Base-by-base conservation (phyloP, 2,888 invertebrate genomes). In the Belgica antarctica region DNA sequence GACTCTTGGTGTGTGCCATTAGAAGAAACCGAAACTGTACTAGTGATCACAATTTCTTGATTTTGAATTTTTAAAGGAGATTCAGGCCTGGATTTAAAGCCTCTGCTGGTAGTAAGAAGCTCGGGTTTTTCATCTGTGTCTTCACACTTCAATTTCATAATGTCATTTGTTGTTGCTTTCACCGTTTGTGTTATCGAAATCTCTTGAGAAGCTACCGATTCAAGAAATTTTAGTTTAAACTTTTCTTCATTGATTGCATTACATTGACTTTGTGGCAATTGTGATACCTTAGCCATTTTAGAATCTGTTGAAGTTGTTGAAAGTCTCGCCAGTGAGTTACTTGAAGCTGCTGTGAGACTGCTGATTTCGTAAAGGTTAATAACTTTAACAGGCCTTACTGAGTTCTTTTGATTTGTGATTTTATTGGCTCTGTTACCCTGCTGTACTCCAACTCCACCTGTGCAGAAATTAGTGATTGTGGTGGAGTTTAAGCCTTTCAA, bases 141-240 rank as follows among this genome's bases (percentile, higher is more conserved):
- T 24, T 62, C 28, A 62, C 62, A 15, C 15, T 19, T 22, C 22
- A n/a, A n/a, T n/a, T n/a, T n/a, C 41, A 41, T 41, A 5, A n/a
- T n/a, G 19, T 17, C 31, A n/a, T 22, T 10, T 22, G 62, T 62
- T 31, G 62, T 34, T 28, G 36, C 1, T 62, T 7, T 5, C 12
- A 4, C 15, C 75, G 10, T 77, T 75, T 63, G 74, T 73, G n/a
- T 71, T 72, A 46, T 71, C 71, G 8, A 52, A 2, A 22, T n/a
- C 2, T 52, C 19, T 19, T 52, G 52, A 7, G 17, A 72, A 71
- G 72, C 73, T 63, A 72, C 72, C 10, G 77, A 82, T 74, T 86
- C 85, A 72, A 84, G 75, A 57, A 85, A 75, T 71, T 84, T 81
- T 74, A 85, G 84, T 73, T 85, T 85, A 68, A 85, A 83, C 74